Evolutionary conservation across 2,113 vertebrate species (phyloP).

Genomic region (Oncorhynchus nerka): DNA sequence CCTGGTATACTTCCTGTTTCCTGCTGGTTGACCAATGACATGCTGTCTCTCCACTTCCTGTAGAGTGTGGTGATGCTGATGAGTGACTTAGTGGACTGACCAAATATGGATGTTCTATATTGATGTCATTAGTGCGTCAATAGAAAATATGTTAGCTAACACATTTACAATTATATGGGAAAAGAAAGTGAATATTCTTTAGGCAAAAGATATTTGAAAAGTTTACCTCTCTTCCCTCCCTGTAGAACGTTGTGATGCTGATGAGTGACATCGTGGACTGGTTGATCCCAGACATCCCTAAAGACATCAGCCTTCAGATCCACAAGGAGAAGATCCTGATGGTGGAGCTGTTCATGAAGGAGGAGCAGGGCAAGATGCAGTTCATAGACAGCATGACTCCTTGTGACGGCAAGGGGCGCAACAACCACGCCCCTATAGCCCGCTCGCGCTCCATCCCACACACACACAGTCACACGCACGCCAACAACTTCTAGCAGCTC

Average conservation of each 20-base stretch:
- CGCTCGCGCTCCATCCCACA: conserved; percentile 57
- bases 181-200: too few species aligned
- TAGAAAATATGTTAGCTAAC: too few species aligned
- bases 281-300: conserved; percentile 98
- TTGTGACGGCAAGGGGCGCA: conserved; percentile 58
- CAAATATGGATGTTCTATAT: conserved; percentile 59
- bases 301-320: conserved; percentile 95
- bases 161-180: too few species aligned
- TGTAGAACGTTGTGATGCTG: conserved; percentile 96
- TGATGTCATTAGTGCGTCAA: too few species aligned
- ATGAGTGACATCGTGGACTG: conserved; percentile 99
- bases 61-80: conserved; percentile 81
- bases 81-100: conserved; percentile 98
- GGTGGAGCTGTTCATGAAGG: conserved; percentile 95
- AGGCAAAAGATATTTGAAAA: too few species aligned
- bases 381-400: conserved; percentile 68
- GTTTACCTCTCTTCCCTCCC: background rate
- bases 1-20: background rate
- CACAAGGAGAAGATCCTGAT: conserved; percentile 94
- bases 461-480: conserved; percentile 64
- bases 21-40: too few species aligned
- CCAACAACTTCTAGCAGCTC: conserved; percentile 58
- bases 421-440: conserved; percentile 69
- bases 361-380: conserved; percentile 88
- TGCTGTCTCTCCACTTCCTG: too few species aligned